Conservation (phyloP, 2,888 invertebrate genomes). For the Acrobasis consociella region DNA sequence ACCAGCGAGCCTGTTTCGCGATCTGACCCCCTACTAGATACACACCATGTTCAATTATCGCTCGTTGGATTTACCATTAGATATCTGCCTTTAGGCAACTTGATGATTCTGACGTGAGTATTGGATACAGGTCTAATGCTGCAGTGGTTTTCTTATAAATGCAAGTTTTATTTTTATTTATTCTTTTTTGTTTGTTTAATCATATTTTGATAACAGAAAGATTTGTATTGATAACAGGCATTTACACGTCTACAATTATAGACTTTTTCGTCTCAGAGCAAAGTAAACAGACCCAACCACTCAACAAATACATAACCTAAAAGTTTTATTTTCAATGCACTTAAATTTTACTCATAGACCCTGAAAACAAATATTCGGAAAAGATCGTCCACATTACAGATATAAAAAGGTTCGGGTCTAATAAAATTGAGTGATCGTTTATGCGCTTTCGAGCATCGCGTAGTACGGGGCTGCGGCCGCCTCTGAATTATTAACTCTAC, state of each 20-base stretch:
- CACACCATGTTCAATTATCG: conserved; percentile 6
- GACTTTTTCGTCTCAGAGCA: no score
- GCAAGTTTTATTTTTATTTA: no score
- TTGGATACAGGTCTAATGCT: not conserved
- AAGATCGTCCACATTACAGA: not conserved
- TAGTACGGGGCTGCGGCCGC: conserved; percentile 47
- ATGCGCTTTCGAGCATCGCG: conserved; percentile 22
- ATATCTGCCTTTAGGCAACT: no score
- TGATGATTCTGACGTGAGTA: not conserved
- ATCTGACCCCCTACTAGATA: conserved; percentile 37
- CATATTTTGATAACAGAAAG: no score
- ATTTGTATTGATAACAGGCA: no score
- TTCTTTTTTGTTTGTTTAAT: no score
- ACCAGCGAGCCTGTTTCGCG: conserved; percentile 44
- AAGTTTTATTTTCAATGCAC: not conserved
- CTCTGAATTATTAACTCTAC: conserved; percentile 68
- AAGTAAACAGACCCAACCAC: no score
- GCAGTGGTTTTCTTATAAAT: not conserved
- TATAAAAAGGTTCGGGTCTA: conserved; percentile 20
- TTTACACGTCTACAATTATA: no score
- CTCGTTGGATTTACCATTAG: not conserved
- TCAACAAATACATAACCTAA: no score
- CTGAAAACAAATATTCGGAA: no score
- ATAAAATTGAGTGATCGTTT: conserved; percentile 22
- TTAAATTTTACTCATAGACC: not conserved